Evolutionary conservation across 2,888 invertebrate genomes (phyloP).

Genomic region (Agrotis clavis): DNA sequence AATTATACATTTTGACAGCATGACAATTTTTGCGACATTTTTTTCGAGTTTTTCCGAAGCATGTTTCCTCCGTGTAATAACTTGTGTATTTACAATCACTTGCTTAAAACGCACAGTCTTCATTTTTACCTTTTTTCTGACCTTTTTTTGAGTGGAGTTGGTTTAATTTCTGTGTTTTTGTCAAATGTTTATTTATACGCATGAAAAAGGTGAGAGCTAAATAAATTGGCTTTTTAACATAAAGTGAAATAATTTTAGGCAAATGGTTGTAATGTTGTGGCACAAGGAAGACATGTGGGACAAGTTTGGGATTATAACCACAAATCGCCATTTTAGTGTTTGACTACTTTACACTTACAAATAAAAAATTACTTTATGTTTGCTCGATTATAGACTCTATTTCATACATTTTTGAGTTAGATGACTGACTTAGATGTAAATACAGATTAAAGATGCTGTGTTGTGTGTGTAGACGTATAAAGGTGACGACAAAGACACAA

Average conservation of each 20-base stretch:
- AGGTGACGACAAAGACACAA: slow-evolving; percentile 26
- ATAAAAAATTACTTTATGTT: slow-evolving; percentile 26
- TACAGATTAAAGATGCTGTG: slow-evolving; percentile 33
- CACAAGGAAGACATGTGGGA: slow-evolving; percentile 79
- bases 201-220: slow-evolving; percentile 65
- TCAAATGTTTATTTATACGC: slow-evolving; percentile 69
- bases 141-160: slow-evolving; percentile 71
- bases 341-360: slow-evolving; percentile 41
- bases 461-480: slow-evolving; percentile 22
- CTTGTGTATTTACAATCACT: slow-evolving; percentile 80
- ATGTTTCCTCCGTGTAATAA: slow-evolving; percentile 84
- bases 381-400: slow-evolving; percentile 19
- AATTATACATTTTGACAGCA: slow-evolving; percentile 70
- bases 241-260: slow-evolving; percentile 55
- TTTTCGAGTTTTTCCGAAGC: slow-evolving; percentile 74
- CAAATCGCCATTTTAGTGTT: slow-evolving; percentile 46
- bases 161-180: slow-evolving; percentile 73
- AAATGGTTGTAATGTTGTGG: slow-evolving; percentile 72
- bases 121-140: slow-evolving; percentile 55
- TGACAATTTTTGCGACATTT: slow-evolving; percentile 68
- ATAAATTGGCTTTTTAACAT: slow-evolving; percentile 63
- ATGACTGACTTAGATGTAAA: slow-evolving; percentile 30
- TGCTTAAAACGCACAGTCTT: slow-evolving; percentile 76
- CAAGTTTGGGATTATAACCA: slow-evolving; percentile 48
- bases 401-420: slow-evolving; percentile 5